A percentile compares a stretch with the other conserved stretches of the same genome.
These are phyloP conservation scores for Nebria ingens DNA, from an alignment of 1,140 invertebrate genomes.

Conservation along the genomic window DNA sequence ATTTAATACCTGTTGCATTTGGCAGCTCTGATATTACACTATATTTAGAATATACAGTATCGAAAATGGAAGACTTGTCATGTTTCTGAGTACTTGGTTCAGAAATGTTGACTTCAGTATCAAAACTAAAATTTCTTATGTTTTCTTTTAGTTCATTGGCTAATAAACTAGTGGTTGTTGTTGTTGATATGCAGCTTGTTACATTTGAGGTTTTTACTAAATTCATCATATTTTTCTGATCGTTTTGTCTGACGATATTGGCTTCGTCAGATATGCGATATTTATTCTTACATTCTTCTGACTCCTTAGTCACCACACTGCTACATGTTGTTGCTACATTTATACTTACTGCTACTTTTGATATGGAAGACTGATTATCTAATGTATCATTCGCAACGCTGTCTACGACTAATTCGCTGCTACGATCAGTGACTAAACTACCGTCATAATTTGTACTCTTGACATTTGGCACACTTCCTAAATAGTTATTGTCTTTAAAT, in stretches of 20 bases:
- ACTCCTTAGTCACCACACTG: conserved; percentile 15
- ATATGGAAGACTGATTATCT: conserved; percentile 32
- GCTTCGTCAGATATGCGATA: no score
- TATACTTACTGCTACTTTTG: conserved; percentile 21
- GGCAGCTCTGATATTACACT: conserved; percentile 12
- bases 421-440: conserved; percentile 8
- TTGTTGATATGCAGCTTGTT: conserved; percentile 27
- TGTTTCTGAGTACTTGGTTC: conserved; percentile 8
- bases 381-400: neutral
- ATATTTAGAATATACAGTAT: conserved; percentile 19
- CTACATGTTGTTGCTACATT: neutral
- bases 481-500: conserved; percentile 35
- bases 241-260: conserved; percentile 20
- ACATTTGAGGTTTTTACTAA: neutral
- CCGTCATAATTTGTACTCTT: conserved; percentile 21
- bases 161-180: conserved; percentile 1
- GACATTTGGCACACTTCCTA: conserved; percentile 25
- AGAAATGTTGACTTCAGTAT: conserved; percentile 19
- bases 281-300: no score
- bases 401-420: neutral
- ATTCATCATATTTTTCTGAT: neutral
- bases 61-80: conserved; percentile 25
- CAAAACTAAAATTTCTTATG: conserved; percentile 23
- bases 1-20: conserved; percentile 13
- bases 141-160: conserved; percentile 19